A percentile compares a stretch with the other conserved stretches of the same genome.
These are phyloP conservation scores for Blastomussa wellsi DNA, from an alignment of 92 coral and sea anemone genomes.

Conservation along the genomic window DNA sequence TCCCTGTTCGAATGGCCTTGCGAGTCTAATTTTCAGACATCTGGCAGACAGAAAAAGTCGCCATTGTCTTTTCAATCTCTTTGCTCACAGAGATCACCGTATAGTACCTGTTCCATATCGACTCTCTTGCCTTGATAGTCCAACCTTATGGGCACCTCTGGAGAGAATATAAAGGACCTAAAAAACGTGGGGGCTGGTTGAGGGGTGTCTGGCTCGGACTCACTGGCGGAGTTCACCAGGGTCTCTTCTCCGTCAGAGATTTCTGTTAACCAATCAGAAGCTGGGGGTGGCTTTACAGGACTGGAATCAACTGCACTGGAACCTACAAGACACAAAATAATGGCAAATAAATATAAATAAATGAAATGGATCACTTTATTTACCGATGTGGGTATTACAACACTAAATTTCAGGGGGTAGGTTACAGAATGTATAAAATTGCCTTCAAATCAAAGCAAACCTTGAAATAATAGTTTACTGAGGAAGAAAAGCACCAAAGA, in stretches of 20 bases:
- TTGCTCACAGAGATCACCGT: neutral
- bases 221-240: constrained; percentile 58
- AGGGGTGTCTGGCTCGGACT: constrained; percentile 48
- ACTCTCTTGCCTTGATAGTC: constrained; percentile 97
- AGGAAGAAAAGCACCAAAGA: too few species aligned
- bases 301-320: constrained; percentile 63
- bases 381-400: neutral
- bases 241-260: constrained; percentile 48
- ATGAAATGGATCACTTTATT: neutral
- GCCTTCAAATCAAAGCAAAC: too few species aligned
- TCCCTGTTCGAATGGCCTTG: too few species aligned
- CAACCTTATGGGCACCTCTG: constrained; percentile 95
- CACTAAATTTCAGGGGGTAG: neutral
- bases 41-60: too few species aligned
- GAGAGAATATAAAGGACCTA: constrained; percentile 90
- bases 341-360: too few species aligned
- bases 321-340: constrained; percentile 9
- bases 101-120: constrained; percentile 93
- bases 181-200: constrained; percentile 79
- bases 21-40: too few species aligned
- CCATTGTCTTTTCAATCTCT: too few species aligned
- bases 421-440: too few species aligned
- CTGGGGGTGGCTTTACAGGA: constrained; percentile 41
- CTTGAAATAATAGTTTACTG: too few species aligned
- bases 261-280: constrained; percentile 46